Percentiles rank a stretch among this genome's conserved stretches.
Evolutionary conservation across 2,888 invertebrate species (phyloP).

Genomic region (Dysmachus trigonus): DNA sequence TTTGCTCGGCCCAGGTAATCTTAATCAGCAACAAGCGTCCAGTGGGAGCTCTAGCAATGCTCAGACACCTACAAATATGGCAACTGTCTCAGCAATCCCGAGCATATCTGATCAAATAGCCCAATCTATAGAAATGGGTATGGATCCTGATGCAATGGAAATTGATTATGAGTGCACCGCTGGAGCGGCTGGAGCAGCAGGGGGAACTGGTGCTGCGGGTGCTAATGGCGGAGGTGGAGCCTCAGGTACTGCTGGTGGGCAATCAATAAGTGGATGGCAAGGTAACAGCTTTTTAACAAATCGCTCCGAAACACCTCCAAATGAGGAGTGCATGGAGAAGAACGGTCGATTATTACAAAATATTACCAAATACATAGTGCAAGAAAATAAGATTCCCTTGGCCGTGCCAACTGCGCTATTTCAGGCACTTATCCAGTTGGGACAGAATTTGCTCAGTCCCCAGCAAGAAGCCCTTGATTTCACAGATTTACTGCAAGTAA

Average conservation of each 20-base stretch:
- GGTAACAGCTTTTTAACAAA: constrained; percentile 65
- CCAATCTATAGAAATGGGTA: constrained; percentile 55
- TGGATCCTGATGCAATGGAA: constrained; percentile 61
- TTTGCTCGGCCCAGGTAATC: constrained; percentile 68
- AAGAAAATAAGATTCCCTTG: constrained; percentile 67
- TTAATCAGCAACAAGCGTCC: constrained; percentile 57
- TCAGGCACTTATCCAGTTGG: constrained; percentile 78
- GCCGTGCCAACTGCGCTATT: constrained; percentile 68
- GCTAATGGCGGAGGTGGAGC: constrained; percentile 58
- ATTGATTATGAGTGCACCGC: constrained; percentile 64
- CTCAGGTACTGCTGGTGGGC: constrained; percentile 38
- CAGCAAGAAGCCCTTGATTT: constrained; percentile 77
- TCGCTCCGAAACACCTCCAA: constrained; percentile 63
- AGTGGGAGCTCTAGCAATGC: constrained; percentile 67
- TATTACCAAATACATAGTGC: constrained; percentile 77
- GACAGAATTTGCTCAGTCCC: constrained; percentile 72
- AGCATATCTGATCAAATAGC: constrained; percentile 63
- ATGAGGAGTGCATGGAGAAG: constrained; percentile 67
- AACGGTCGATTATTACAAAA: constrained; percentile 76
- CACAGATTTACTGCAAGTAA: constrained; percentile 78
- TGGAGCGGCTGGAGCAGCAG: constrained; percentile 53
- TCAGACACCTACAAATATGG: constrained; percentile 67
- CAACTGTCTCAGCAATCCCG: constrained; percentile 63
- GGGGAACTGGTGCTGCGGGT: constrained; percentile 59
- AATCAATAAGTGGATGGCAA: constrained; percentile 60